Evolutionary conservation across 2,888 invertebrate genomes (phyloP).

Genomic region (Nomada ferruginata): DNA sequence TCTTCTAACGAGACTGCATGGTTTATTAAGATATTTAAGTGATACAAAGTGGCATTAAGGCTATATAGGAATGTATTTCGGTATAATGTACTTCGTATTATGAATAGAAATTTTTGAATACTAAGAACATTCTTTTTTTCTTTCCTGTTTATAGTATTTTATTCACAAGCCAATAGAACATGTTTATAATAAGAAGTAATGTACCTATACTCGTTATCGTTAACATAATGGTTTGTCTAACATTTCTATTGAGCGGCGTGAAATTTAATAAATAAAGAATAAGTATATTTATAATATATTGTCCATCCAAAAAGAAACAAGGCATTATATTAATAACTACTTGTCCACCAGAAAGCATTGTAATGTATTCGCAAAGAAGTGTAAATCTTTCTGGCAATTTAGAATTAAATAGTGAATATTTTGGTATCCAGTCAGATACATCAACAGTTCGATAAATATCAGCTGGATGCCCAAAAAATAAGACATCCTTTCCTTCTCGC

Average conservation of each 20-base stretch:
- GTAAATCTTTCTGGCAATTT: slow-evolving; percentile 89
- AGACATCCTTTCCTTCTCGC: slow-evolving; percentile 87
- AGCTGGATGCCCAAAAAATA: slow-evolving; percentile 92
- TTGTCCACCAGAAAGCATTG: slow-evolving; percentile 95
- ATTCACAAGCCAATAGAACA: slow-evolving; percentile 86
- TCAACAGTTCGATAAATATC: slow-evolving; percentile 90
- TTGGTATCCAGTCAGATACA: slow-evolving; percentile 92
- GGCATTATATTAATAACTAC: slow-evolving; percentile 96
- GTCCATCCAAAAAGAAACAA: slow-evolving; percentile 96
- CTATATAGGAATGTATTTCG: slow-evolving; percentile 46
- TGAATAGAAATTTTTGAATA: slow-evolving; percentile 52
- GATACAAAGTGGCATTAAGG: slow-evolving; percentile 60
- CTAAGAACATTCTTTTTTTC: slow-evolving; percentile 50
- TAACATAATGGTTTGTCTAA: slow-evolving; percentile 88
- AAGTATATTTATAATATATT: slow-evolving; percentile 92
- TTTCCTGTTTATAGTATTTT: slow-evolving; percentile 77
- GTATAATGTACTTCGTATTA: slow-evolving; percentile 33
- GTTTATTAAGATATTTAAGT: slow-evolving; percentile 51
- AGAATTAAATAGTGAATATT: slow-evolving; percentile 86
- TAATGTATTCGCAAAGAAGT: slow-evolving; percentile 92
- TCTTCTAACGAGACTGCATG: slow-evolving; percentile 47
- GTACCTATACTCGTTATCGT: slow-evolving; percentile 91
- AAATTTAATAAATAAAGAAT: slow-evolving; percentile 86
- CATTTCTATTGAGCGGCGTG: slow-evolving; percentile 85
- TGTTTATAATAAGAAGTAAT: slow-evolving; percentile 87